These are phyloP conservation scores for Dromius quadrimaculatus DNA, from an alignment of 2,888 invertebrate genomes.

Conservation along the genomic window DNA sequence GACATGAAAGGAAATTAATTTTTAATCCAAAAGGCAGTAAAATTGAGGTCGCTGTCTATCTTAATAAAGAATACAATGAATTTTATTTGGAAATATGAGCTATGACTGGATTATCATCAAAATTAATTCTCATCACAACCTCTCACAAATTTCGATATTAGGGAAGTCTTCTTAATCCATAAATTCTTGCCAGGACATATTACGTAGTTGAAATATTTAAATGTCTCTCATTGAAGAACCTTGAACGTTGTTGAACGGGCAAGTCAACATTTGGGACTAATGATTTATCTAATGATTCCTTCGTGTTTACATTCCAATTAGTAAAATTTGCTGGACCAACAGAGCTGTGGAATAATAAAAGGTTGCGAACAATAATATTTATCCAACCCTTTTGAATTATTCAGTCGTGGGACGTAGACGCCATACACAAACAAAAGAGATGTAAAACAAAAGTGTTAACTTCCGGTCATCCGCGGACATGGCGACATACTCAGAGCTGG, in stretches of 20 bases:
- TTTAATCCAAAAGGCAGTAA: neutral
- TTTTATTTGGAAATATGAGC: no score
- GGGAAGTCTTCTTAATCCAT: no score
- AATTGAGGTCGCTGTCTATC: no score
- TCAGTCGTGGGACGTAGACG: slow-evolving; percentile 18
- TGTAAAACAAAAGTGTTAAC: slow-evolving; percentile 51
- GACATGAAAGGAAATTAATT: neutral
- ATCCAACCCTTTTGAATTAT: slow-evolving; percentile 46
- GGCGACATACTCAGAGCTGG: slow-evolving; percentile 26
- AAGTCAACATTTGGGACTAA: no score
- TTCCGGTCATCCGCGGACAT: slow-evolving; percentile 47
- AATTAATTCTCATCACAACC: no score
- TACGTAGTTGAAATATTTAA: no score
- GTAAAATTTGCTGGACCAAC: slow-evolving; percentile 29
- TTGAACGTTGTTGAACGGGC: no score
- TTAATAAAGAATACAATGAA: no score
- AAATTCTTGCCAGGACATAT: no score
- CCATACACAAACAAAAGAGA: slow-evolving; percentile 39
- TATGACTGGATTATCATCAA: no score
- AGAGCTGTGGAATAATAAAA: slow-evolving; percentile 35
- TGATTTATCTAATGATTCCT: slow-evolving; percentile 34
- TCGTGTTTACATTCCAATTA: slow-evolving; percentile 47
- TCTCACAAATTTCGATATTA: no score
- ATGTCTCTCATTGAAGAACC: no score
- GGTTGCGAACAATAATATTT: slow-evolving; percentile 46